Base-by-base conservation (phyloP, 2,113 vertebrate species). In the Beaufortia kweichowensis region DNA sequence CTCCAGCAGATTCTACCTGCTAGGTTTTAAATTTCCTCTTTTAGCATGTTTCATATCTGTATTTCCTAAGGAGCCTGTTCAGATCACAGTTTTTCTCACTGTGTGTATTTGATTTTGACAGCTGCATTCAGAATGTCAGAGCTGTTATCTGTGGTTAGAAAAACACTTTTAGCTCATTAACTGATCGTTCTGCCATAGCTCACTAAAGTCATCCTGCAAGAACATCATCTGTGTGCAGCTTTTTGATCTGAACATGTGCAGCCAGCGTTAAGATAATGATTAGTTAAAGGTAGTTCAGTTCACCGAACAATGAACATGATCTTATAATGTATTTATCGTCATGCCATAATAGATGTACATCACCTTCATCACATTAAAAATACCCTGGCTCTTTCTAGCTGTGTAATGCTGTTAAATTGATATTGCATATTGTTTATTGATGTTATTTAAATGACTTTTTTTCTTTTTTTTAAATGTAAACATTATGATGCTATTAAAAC, bases 11-110 rank as follows among this genome's bases (percentile, higher is more conserved):
- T 66, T 53, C 46, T 43, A 50, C 12, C 26, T 68, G 63, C 63
- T 66, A 26, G 28, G 43, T 50, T 48, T 67, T 53, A 75, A 62
- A 75, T 50, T 31, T 75, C 39, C 71, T 41, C 33, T 61, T 74
- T 28, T 61, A 71, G 21, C 21, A 74, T 46, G 26, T 62, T 33
- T 50, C 57, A 74, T 28, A 60, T 62, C 57, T 62, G 21, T 60
- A 39, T 73, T 57, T 60, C 69, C 55, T 5, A 31, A 33, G 24
- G 24, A 66, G 28, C 69, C 12, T 7, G 12, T 43, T 43, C 41
- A 43, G 41, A 10, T 43, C 48, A 50, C 48, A n/a, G 0, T 41
- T 21, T n/a, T 35, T n/a, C 8, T 46, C 23, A 2, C 71, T 28
- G 29, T 21, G 6, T 50, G 43, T n/a, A 4, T 50, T 10, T 29